phyloP scores from a whole-genome alignment of 2,888 invertebrate species.

The Athalia cordata region DNA sequence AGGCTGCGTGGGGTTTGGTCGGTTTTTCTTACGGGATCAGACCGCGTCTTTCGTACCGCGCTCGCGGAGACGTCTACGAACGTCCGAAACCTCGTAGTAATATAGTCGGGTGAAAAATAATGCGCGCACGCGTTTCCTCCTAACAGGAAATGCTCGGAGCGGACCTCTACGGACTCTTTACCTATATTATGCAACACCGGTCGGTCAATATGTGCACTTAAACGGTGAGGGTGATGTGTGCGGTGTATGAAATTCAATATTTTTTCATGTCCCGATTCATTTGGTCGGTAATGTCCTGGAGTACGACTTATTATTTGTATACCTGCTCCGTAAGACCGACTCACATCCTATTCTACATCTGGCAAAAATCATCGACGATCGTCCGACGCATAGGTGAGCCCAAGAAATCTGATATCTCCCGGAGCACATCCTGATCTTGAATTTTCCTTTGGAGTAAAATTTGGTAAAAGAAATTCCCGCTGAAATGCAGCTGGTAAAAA shows the following conservation, averaged over 20 bases:
- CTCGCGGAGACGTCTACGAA: not conserved
- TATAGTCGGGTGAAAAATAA: too few relatives aligned
- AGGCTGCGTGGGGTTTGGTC: too few relatives aligned
- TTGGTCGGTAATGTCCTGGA: not conserved
- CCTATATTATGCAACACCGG: slow-evolving; percentile 35
- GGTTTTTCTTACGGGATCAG: not conserved
- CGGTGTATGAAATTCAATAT: not conserved
- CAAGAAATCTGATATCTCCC: not conserved
- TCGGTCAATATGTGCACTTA: slow-evolving; percentile 27
- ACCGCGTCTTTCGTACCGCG: not conserved
- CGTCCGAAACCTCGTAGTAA: too few relatives aligned
- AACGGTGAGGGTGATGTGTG: not conserved
- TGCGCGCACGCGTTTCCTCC: not conserved
- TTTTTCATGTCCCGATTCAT: not conserved
- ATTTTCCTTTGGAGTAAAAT: too few relatives aligned
- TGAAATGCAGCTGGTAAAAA: too few relatives aligned
- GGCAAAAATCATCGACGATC: not conserved
- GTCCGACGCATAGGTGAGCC: not conserved
- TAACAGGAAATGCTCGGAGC: slow-evolving; percentile 34
- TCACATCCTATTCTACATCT: not conserved
- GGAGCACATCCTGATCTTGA: too few relatives aligned
- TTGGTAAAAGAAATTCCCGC: too few relatives aligned
- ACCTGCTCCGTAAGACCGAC: not conserved
- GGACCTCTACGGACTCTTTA: too few relatives aligned
- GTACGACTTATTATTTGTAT: not conserved